A percentile compares a stretch with the other conserved stretches of the same genome.
Conservation (phyloP, 23 tunicate genomes). For the Ciona savignyi region DNA sequence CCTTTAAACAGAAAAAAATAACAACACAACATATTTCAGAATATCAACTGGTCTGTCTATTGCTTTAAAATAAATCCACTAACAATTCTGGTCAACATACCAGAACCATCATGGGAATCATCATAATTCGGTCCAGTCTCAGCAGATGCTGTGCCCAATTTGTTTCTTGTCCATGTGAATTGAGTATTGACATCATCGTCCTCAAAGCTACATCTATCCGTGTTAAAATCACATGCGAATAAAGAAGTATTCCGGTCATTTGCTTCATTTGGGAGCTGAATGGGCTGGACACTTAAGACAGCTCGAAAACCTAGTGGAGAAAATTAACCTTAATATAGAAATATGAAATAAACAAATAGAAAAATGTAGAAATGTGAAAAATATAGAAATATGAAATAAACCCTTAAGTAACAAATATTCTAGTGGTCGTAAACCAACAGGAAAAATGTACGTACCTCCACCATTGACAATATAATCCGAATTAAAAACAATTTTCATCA, state of each 20-base stretch:
- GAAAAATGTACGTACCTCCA: no score
- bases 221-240: constrained; percentile 52
- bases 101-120: constrained; percentile 36
- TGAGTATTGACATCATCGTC: constrained; percentile 35
- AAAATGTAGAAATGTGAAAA: no score
- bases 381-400: no score
- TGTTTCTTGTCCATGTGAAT: constrained; percentile 49
- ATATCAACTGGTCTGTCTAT: no score
- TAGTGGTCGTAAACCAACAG: no score
- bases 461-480: constrained; percentile 24
- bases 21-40: no score
- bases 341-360: no score
- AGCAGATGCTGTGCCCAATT: constrained; percentile 41
- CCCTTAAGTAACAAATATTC: no score
- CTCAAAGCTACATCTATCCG: constrained; percentile 27
- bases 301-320: constrained; percentile 81
- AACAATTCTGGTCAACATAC: no score
- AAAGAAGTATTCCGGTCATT: constrained; percentile 2
- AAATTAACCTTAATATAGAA: no score
- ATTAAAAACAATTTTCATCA: constrained; percentile 19
- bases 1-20: no score
- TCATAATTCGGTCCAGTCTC: constrained; percentile 66
- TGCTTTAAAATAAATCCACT: no score
- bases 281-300: constrained; percentile 1
- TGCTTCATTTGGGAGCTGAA: not conserved